Evolutionary conservation across 2,888 invertebrate genomes (phyloP).

Genomic region (Gymnocheta viridis): DNA sequence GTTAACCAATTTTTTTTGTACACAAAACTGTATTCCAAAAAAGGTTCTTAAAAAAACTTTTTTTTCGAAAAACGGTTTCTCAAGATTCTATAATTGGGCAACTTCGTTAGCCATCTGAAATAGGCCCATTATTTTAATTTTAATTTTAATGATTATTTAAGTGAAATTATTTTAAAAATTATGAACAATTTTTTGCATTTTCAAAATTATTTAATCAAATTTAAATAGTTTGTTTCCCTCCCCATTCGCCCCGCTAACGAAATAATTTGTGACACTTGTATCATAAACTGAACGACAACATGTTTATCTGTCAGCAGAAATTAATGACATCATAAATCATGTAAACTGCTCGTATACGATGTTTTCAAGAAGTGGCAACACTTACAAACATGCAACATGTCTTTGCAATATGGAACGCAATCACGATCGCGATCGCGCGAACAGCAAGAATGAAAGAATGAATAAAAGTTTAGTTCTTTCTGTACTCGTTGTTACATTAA

Average conservation of each 20-base stretch:
- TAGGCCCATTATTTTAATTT: too few relatives aligned
- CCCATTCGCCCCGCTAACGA: not conserved
- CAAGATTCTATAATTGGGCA: too few relatives aligned
- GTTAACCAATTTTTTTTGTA: too few relatives aligned
- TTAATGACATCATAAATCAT: constrained; percentile 81
- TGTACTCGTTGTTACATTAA: constrained; percentile 1
- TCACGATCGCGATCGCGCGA: too few relatives aligned
- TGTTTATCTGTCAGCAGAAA: constrained; percentile 81
- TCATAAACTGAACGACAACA: constrained; percentile 76
- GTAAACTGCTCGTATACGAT: constrained; percentile 64
- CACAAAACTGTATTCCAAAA: too few relatives aligned
- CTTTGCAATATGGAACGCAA: constrained; percentile 13
- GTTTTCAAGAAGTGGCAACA: constrained; percentile 55
- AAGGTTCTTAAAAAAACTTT: too few relatives aligned
- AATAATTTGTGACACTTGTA: constrained; percentile 39
- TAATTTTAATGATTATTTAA: constrained; percentile 7
- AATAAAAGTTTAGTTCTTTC: constrained; percentile 74
- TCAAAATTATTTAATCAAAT: constrained; percentile 6
- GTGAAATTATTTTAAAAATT: not conserved
- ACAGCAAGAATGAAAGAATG: constrained; percentile 38
- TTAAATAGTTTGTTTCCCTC: not conserved
- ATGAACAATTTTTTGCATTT: not conserved
- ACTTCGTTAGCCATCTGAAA: not conserved
- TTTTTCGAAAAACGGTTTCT: too few relatives aligned
- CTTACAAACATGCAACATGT: constrained; percentile 35